Base-by-base conservation (phyloP, 2,888 invertebrate genomes). In the Leucophora obtusa region DNA sequence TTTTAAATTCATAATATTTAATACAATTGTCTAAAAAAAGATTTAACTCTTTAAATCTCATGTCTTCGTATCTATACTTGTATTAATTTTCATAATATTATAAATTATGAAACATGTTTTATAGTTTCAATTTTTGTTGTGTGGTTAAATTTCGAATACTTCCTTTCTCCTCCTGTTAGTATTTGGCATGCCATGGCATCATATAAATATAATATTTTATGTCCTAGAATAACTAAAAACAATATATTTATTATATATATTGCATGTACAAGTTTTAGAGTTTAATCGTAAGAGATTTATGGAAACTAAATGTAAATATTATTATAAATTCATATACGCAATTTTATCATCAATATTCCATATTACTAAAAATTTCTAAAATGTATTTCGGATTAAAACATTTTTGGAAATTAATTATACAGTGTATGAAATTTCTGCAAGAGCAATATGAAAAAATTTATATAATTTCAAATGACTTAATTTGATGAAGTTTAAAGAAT, bases 111-210 rank as follows among this genome's bases (percentile, higher is more conserved):
- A 66, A 58, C 4, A 73, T 73, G 28, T 66, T 66, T 66, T 59
- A 59, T 73, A 58, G 65, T 73, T 65, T 73, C 38, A 51, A 73
- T 50, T 65, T 72, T 65, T 73, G 35, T 59, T 65, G 65, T 73
- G 51, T 66, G 73, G 58, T 58, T 28, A 53, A 53, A 51, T 14
- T 21, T 38, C 14, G 1, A 38, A 10, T 3, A 38, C 38, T 38
- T 4, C 43, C 15, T 38, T 38, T 38, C 43, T n/a, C 43, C 43
- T 47, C 15, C n/a, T 15, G 2, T 47, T 47, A 7, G 3, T 47
- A 3, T 11, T 47, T 47, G 43, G n/a, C n/a, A 47, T 47, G 14
- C 2, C 5, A 47, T 28, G 28, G 43, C 14, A 38, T 21, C 21
- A 21, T 21, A 21, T 43, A 38, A 14, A 28, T 28, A 28, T 47